Conservation (phyloP, 2,113 vertebrate genomes). For the Procapra przewalskii region DNA sequence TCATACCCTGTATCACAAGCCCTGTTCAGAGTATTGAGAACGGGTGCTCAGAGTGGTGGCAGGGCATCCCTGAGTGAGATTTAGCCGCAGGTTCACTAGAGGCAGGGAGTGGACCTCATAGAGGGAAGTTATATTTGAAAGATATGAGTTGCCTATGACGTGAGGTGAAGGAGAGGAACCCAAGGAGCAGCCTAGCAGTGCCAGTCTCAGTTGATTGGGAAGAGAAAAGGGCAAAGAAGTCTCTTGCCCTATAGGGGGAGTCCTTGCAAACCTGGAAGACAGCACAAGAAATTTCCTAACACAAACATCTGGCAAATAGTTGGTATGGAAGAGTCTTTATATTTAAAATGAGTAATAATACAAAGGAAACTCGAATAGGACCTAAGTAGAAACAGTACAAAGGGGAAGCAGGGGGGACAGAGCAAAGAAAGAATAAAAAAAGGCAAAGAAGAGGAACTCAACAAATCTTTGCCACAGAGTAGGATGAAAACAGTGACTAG, state of each 20-base stretch:
- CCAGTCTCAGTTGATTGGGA: background rate
- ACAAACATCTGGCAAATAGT: background rate
- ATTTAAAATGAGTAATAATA: background rate
- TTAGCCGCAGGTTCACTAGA: background rate
- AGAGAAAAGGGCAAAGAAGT: background rate
- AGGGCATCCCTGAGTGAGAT: background rate
- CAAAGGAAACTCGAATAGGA: background rate
- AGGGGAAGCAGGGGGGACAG: background rate
- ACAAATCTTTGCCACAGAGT: background rate
- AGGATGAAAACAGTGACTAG: background rate
- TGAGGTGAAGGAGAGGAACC: background rate
- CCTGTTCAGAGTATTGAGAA: background rate
- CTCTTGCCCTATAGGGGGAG: background rate
- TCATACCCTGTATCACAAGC: background rate
- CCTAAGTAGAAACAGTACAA: background rate
- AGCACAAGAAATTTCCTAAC: background rate
- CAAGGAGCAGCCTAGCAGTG: background rate
- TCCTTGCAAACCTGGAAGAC: background rate
- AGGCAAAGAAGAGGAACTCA: background rate
- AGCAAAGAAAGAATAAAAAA: background rate
- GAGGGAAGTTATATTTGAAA: background rate
- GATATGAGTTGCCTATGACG: background rate
- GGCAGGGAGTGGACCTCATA: background rate
- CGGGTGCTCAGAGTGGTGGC: too few relatives aligned
- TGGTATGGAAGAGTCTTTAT: background rate